These are phyloP conservation scores for Oxyruncus cristatus DNA, from an alignment of 2,113 vertebrate species.

Conservation along the genomic window DNA sequence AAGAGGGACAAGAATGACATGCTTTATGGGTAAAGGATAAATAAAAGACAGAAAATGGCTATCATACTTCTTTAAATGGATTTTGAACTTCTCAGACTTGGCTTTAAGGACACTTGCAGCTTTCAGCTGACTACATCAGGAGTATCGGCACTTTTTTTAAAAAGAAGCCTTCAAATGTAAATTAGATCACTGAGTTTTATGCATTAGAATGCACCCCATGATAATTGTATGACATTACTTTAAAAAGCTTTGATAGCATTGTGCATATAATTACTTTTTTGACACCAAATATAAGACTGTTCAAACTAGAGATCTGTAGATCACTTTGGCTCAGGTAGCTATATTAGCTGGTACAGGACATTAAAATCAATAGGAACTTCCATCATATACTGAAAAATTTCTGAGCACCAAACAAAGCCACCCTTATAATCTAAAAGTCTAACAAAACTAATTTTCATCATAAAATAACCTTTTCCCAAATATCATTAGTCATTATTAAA, in stretches of 20 bases:
- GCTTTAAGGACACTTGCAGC: background rate
- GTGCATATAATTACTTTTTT: background rate
- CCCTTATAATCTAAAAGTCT: background rate
- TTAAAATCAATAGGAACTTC: background rate
- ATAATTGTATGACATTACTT: background rate
- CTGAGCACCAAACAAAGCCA: background rate
- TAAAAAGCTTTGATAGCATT: background rate
- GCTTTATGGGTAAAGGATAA: constrained; percentile 31
- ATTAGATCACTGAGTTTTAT: background rate
- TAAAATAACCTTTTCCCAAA: background rate
- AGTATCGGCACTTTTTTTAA: background rate
- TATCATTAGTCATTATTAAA: background rate
- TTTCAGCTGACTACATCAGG: background rate
- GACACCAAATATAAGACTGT: background rate
- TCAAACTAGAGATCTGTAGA: background rate
- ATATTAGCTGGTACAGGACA: background rate
- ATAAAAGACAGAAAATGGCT: background rate
- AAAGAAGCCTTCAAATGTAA: background rate
- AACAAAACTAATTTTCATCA: background rate
- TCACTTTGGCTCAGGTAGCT: background rate
- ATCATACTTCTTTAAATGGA: background rate
- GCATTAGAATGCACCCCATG: background rate
- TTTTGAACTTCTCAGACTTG: background rate
- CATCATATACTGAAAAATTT: background rate
- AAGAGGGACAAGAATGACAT: background rate